Evolutionary conservation across 2,113 vertebrate species (phyloP).

Genomic region (Cromileptes altivelis): DNA sequence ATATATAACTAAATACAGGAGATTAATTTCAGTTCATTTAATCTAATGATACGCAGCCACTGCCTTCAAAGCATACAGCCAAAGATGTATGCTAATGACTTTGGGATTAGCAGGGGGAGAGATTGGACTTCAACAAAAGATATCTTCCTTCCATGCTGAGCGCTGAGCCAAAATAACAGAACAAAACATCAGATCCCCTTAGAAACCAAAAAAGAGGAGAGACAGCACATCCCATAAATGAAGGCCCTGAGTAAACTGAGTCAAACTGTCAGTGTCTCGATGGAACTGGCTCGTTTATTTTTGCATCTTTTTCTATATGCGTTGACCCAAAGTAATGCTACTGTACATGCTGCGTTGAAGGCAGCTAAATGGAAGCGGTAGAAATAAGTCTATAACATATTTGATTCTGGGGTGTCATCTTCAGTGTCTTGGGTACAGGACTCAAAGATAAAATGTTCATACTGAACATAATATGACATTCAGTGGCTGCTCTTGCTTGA

Average conservation of each 20-base stretch:
- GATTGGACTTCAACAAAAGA: constrained; percentile 40
- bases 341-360: constrained; percentile 1
- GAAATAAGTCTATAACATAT: not conserved
- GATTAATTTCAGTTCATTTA: constrained; percentile 8
- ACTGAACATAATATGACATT: not conserved
- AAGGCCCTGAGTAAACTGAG: constrained; percentile 2
- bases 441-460: constrained; percentile 9
- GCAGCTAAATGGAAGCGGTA: constrained; percentile 27
- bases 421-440: not conserved
- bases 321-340: not conserved
- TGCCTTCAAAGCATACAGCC: constrained; percentile 66
- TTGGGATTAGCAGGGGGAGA: constrained; percentile 24
- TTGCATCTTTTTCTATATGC: not conserved
- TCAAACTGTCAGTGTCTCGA: constrained; percentile 1
- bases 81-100: constrained; percentile 62
- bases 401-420: constrained; percentile 13
- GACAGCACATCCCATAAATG: not conserved
- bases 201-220: constrained; percentile 4
- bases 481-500: constrained; percentile 9
- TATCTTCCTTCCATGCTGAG: constrained; percentile 20
- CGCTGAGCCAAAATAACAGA: constrained; percentile 34
- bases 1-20: constrained; percentile 18
- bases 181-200: constrained; percentile 13
- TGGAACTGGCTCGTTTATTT: constrained; percentile 35
- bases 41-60: constrained; percentile 36